phyloP scores from a whole-genome alignment of 2,113 vertebrate species.

The Delphinapterus leucas region DNA sequence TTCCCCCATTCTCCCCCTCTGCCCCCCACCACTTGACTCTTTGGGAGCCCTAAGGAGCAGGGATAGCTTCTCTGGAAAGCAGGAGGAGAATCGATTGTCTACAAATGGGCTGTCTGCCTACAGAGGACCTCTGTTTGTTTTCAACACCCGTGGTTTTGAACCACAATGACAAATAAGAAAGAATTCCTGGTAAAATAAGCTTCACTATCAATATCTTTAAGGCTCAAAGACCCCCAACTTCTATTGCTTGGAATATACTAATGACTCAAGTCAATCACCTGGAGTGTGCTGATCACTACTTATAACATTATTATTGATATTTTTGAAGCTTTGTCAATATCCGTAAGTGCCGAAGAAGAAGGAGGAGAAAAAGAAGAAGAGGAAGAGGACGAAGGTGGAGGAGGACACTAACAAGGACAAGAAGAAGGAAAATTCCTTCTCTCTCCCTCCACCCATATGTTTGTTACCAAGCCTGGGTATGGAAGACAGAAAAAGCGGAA shows the following conservation, averaged over 20 bases:
- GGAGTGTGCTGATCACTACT: not conserved
- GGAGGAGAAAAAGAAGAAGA: no score
- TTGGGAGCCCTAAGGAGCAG: not conserved
- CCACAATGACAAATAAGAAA: not conserved
- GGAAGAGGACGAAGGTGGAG: not conserved
- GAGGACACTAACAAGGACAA: not conserved
- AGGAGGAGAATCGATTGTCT: not conserved
- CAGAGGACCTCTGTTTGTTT: not conserved
- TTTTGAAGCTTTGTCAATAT: not conserved
- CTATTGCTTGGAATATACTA: not conserved
- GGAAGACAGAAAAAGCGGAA: not conserved
- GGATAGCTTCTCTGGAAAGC: not conserved
- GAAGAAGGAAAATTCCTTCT: not conserved
- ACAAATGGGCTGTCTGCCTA: not conserved
- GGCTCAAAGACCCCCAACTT: not conserved
- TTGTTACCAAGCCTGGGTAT: not conserved
- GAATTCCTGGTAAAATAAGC: not conserved
- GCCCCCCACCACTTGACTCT: fast-evolving
- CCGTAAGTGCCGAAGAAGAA: not conserved
- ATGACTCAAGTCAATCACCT: not conserved
- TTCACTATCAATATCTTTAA: not conserved
- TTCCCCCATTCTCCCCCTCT: fast-evolving
- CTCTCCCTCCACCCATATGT: not conserved
- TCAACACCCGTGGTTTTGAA: not conserved
- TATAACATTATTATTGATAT: not conserved